Base-by-base conservation (phyloP, 2,888 invertebrate species). In the Lingula anatina region DNA sequence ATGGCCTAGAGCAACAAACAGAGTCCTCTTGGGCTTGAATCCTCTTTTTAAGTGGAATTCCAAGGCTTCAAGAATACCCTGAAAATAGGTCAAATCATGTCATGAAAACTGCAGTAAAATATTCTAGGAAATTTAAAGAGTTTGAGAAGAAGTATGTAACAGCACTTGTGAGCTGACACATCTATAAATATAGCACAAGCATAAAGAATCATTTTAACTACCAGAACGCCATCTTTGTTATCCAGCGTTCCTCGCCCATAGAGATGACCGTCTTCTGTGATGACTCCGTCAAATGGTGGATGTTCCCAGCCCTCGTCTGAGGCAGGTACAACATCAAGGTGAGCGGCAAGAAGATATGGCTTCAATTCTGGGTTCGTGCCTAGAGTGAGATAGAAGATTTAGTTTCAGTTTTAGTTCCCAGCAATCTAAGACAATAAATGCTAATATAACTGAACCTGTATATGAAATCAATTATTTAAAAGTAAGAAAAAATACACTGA, bases 191-290 rank as follows among this genome's bases (percentile, higher is more conserved):
- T n/a, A n/a, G n/a, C n/a, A n/a, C n/a, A n/a, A n/a, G n/a, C n/a
- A n/a, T n/a, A n/a, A n/a, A n/a, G n/a, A n/a, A n/a, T n/a, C n/a
- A n/a, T n/a, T n/a, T n/a, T n/a, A n/a, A n/a, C n/a, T 65, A 80
- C 80, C 75, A 81, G 75, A 2, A 81, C 73, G 31, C 71, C 69
- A 51, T 78, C 71, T 59, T 81, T 81, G 54, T 75, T 76, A 66
- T 81, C 81, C 45, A 81, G 72, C 15, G 81, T 71, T 37, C 81
- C 81, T 51, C 81, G 64, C 12, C 78, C 81, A 65, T 79, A 81
- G 35, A 81, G 75, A 54, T 67, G 77, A n/a, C 69, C 75, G 59
- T 77, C 71, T n/a, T n/a, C n/a, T n/a, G 65, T 61, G 25, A 80
- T 68, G n/a, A 70, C 62, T 3, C 78, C 81, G 41, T 62, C 66